A percentile compares a stretch with the other conserved stretches of the same genome.
Conservation (phyloP, 2,797 vertebrate genomes). For the Myotis myotis region DNA sequence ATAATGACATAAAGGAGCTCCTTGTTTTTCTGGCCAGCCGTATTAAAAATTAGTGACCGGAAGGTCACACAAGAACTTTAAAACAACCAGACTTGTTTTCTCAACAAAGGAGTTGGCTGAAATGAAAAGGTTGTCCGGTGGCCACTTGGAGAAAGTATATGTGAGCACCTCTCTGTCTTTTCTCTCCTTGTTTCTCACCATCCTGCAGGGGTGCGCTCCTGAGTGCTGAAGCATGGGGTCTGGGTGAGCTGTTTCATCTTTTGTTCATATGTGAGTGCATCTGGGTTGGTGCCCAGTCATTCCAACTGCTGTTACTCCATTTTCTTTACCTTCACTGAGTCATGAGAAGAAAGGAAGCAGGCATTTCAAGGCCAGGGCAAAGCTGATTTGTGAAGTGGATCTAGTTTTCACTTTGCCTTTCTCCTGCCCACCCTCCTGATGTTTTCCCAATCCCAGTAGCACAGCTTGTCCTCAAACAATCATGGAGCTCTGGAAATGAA, state of each 20-base stretch:
- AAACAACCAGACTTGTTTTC: conserved; percentile 15
- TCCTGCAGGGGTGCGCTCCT: neutral
- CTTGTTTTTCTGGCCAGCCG: conserved; percentile 5
- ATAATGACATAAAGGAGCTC: neutral
- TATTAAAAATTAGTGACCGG: neutral
- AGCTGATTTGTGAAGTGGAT: neutral
- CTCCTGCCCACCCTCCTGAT: neutral
- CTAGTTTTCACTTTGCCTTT: neutral
- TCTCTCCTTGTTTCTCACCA: neutral
- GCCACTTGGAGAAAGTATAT: neutral
- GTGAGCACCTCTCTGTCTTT: neutral
- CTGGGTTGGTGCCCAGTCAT: neutral
- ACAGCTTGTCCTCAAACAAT: neutral
- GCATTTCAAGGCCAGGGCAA: neutral
- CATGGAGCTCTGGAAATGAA: neutral
- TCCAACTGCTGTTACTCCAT: neutral
- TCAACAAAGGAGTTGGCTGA: neutral
- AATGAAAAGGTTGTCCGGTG: neutral
- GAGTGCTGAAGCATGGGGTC: neutral
- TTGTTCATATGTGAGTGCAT: neutral
- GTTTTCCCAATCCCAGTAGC: neutral
- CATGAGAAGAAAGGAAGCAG: neutral
- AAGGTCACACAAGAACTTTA: neutral
- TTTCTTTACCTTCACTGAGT: neutral
- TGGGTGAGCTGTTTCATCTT: neutral